Conservation (phyloP, 2,113 vertebrate species). For the Seriola rivoliana region DNA sequence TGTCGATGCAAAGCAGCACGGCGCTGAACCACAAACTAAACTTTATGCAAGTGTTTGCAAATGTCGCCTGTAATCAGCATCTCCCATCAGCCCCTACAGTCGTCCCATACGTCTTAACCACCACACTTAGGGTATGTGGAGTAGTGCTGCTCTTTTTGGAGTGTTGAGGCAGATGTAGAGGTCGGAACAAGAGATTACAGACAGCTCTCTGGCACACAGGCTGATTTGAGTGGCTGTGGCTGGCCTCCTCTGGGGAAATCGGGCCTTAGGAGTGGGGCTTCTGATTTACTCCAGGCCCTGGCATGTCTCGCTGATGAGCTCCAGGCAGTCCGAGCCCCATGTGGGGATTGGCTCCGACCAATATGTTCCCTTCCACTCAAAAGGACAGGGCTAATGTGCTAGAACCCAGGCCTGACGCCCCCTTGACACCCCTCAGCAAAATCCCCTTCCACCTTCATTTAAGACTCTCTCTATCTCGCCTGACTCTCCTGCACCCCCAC, state of each 20-base stretch:
- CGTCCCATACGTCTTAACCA: conserved; percentile 1
- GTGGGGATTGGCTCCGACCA: conserved; percentile 76
- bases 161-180: conserved; percentile 39
- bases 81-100: not conserved
- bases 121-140: conserved; percentile 27
- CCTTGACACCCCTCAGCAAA: conserved; percentile 52
- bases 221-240: conserved; percentile 78
- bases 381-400: conserved; percentile 80
- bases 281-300: conserved; percentile 84
- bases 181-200: conserved; percentile 60
- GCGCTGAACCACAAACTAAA: not conserved
- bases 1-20: too few species aligned
- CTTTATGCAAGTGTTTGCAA: not conserved
- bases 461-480: conserved; percentile 74
- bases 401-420: conserved; percentile 60
- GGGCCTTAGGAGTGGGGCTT: conserved; percentile 73
- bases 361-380: conserved; percentile 82
- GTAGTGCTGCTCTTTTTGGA: conserved; percentile 34
- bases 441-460: conserved; percentile 77
- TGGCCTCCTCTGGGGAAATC: conserved; percentile 82
- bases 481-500: conserved; percentile 58
- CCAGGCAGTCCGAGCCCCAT: conserved; percentile 73
- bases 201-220: conserved; percentile 58
- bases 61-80: not conserved
- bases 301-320: conserved; percentile 83